Conservation (phyloP, 2,797 vertebrate genomes). For the Phrynocephalus vlangalii region DNA sequence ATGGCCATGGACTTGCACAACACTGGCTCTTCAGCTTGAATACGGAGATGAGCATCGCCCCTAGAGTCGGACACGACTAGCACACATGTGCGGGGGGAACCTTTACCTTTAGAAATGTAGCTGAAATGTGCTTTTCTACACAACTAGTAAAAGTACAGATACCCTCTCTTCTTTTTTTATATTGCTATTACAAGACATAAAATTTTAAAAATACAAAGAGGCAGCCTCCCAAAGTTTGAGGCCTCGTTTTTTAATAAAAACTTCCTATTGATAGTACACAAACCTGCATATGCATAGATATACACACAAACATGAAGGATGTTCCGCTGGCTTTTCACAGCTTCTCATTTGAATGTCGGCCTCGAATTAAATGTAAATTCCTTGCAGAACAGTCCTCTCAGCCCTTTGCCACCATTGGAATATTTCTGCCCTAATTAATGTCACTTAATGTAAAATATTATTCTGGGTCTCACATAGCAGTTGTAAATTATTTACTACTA, state of each 20-base stretch:
- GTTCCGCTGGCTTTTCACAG: slow-evolving; percentile 53
- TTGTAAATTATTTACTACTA: slow-evolving; percentile 77
- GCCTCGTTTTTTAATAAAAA: slow-evolving; percentile 47
- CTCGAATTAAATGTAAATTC: slow-evolving; percentile 47
- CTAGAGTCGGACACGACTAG: no score
- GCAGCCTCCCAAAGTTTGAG: slow-evolving; percentile 35
- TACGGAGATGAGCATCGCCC: no score
- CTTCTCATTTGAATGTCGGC: slow-evolving; percentile 72
- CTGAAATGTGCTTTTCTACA: no score
- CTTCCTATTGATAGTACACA: slow-evolving; percentile 31
- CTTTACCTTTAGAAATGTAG: not conserved
- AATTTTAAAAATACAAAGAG: not conserved
- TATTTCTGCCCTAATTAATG: slow-evolving; percentile 76
- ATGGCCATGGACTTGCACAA: no score
- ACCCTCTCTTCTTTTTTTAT: no score
- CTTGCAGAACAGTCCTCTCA: slow-evolving; percentile 51
- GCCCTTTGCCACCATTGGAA: slow-evolving; percentile 61
- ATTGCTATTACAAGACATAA: not conserved
- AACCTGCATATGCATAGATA: no score
- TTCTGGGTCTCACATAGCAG: slow-evolving; percentile 52
- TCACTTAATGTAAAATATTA: slow-evolving; percentile 75
- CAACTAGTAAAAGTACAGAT: no score
- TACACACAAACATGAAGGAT: slow-evolving; percentile 44
- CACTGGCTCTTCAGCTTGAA: no score
- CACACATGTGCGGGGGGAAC: no score